Conservation (phyloP, 2,797 vertebrate species). For the Bradypodion pumilum region DNA sequence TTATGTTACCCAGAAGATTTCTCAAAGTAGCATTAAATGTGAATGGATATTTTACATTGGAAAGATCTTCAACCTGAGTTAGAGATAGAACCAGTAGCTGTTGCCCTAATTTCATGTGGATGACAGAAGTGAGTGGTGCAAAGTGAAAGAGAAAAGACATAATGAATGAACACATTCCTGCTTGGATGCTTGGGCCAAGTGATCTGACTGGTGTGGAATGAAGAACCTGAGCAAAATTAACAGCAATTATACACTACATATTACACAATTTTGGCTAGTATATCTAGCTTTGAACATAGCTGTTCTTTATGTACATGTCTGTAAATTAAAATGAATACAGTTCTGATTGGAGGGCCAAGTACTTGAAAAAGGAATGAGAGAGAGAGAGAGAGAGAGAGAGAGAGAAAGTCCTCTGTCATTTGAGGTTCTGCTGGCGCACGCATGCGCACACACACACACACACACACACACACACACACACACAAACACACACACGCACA, state of each 20-base stretch:
- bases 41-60: neutral
- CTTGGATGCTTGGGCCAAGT: no score
- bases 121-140: neutral
- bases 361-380: neutral
- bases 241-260: no score
- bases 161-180: no score
- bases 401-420: neutral
- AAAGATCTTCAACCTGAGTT: neutral
- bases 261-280: no score
- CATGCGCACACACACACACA: no score
- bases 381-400: neutral
- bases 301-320: no score
- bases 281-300: no score
- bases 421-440: neutral
- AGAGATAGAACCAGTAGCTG: neutral
- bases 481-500: no score
- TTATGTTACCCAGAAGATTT: neutral
- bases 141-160: neutral
- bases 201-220: no score
- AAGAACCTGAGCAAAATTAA: no score
- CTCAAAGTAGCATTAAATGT: neutral
- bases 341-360: neutral
- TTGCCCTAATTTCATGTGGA: neutral
- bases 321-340: no score
- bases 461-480: no score